These are phyloP conservation scores for Microtus richardsoni DNA, from an alignment of 2,113 vertebrate genomes.

Conservation along the genomic window DNA sequence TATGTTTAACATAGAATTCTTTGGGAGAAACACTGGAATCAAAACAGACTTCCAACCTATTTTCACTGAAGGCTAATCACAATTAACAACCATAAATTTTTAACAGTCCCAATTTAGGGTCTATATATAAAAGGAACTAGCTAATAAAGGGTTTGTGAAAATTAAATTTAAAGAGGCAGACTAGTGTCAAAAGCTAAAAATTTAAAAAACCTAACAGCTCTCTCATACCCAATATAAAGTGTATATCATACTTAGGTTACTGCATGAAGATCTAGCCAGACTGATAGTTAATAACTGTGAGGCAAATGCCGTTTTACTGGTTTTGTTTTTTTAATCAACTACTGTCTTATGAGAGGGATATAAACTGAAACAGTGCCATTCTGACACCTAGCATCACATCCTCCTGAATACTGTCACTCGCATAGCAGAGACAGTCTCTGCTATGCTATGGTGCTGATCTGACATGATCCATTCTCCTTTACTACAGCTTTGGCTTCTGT, in stretches of 20 bases:
- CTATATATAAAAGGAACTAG: not conserved
- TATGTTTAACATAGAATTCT: conserved; percentile 15
- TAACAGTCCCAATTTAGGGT: conserved; percentile 24
- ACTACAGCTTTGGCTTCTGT: conserved; percentile 93
- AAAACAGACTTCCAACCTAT: conserved; percentile 42
- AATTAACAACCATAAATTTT: conserved; percentile 39
- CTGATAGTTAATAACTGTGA: conserved; percentile 10
- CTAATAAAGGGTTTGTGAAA: conserved; percentile 48
- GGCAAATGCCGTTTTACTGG: not conserved
- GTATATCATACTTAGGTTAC: conserved; percentile 12
- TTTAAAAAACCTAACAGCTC: conserved; percentile 32
- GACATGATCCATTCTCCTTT: conserved; percentile 91
- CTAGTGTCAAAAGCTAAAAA: conserved; percentile 47
- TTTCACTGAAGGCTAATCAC: conserved; percentile 26
- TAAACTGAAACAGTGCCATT: not conserved
- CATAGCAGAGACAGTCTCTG: conserved; percentile 70
- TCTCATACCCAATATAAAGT: conserved; percentile 36
- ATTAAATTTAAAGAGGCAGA: conserved; percentile 57
- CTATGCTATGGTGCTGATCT: conserved; percentile 91
- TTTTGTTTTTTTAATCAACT: conserved; percentile 29
- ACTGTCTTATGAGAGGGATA: not conserved
- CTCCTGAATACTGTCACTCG: conserved; percentile 62
- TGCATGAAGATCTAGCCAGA: conserved; percentile 46
- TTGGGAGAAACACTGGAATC: conserved; percentile 60
- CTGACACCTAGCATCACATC: conserved; percentile 43